Conservation (phyloP, 2,113 vertebrate genomes). For the Canis aureus region DNA sequence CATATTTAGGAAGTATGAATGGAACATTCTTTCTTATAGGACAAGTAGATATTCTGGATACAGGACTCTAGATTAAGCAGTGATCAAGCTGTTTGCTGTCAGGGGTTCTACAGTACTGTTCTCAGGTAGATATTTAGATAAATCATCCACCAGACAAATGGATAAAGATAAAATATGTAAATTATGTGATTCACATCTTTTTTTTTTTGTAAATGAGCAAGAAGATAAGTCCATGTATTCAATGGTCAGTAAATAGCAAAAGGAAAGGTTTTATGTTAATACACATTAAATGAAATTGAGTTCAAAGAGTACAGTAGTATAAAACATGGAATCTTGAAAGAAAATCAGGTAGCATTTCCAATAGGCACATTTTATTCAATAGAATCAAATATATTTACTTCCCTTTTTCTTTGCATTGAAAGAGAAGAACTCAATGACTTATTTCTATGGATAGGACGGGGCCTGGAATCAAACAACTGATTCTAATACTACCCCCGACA, state of each 20-base stretch:
- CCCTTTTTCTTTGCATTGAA: neutral
- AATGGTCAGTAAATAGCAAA: slow-evolving; percentile 19
- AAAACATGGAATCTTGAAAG: neutral
- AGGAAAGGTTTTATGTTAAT: neutral
- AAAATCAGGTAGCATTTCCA: slow-evolving; percentile 32
- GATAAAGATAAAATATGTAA: neutral
- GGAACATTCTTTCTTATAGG: neutral
- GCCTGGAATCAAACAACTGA: neutral
- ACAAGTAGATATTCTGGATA: neutral
- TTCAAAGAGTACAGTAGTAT: neutral
- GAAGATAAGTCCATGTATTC: neutral
- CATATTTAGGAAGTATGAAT: neutral
- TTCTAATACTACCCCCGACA: neutral
- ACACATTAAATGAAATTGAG: neutral
- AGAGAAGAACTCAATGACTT: neutral
- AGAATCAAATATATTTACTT: neutral
- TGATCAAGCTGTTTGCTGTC: neutral
- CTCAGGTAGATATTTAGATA: neutral
- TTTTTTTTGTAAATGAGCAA: neutral
- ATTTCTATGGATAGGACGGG: slow-evolving; percentile 30
- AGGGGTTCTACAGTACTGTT: neutral
- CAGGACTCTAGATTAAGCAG: neutral
- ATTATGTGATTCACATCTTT: neutral
- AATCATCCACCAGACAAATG: neutral
- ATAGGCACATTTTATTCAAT: neutral